Base-by-base conservation (phyloP, 92 coral and sea anemone genomes). In the Nematostella vectensis region DNA sequence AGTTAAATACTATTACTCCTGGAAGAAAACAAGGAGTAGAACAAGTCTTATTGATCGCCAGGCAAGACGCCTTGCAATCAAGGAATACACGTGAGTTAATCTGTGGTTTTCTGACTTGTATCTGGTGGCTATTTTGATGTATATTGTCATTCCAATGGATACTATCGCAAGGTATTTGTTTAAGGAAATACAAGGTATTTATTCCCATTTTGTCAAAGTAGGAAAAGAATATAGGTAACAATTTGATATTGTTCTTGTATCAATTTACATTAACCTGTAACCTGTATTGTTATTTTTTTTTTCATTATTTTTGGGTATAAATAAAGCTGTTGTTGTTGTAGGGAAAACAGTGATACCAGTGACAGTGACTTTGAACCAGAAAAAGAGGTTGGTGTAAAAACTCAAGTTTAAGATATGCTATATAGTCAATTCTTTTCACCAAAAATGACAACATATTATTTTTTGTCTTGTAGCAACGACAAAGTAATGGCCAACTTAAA, bases 351-450 rank as follows among this genome's bases (percentile, higher is more conserved):
- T 29, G 98, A 91, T 33, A 85, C 87, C 17, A 91, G 98, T 74
- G 98, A 91, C 75, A 91, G 95, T 49, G 98, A 91, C 68, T 91
- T 91, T 78, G 98, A 91, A 48, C 98, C 98, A 20, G 98, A 91
- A 63, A 91, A 82, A 53, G 98, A 91, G 95, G 98, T 91, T 54
- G 53, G 63, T 10, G 2, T 13, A 19, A 2, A n/a, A n/a, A n/a
- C n/a, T n/a, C n/a, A n/a, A n/a, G n/a, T n/a, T n/a, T n/a, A n/a
- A n/a, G n/a, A n/a, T n/a, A n/a, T n/a, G n/a, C n/a, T n/a, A n/a
- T n/a, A n/a, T n/a, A n/a, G n/a, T n/a, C n/a, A n/a, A n/a, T n/a
- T n/a, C n/a, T n/a, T n/a, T n/a, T n/a, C n/a, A n/a, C n/a, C n/a
- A n/a, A n/a, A n/a, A n/a, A n/a, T n/a, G n/a, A n/a, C n/a, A n/a